Conservation (phyloP, 2,113 vertebrate genomes). For the Myiagra hebetior region DNA sequence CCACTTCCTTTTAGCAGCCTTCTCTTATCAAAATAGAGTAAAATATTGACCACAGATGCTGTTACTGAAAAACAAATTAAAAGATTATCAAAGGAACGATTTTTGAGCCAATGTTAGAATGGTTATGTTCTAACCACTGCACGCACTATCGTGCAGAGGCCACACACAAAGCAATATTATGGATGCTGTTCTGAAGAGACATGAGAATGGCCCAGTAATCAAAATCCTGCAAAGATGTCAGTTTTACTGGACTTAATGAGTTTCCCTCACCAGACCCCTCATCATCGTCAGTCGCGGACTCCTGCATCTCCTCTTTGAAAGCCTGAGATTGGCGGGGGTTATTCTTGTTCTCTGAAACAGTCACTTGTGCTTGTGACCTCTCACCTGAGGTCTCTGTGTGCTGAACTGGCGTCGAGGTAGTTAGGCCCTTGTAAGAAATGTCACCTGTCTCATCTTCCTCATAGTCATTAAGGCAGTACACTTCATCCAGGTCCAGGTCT, state of each 20-base stretch:
- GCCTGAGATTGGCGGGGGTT: slow-evolving; percentile 78
- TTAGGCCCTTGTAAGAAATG: slow-evolving; percentile 80
- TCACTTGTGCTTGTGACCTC: slow-evolving; percentile 79
- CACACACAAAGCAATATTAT: slow-evolving; percentile 68
- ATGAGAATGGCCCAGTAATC: slow-evolving; percentile 75
- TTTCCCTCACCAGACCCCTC: slow-evolving; percentile 95
- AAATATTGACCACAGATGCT: slow-evolving; percentile 12
- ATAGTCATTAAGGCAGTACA: slow-evolving; percentile 93
- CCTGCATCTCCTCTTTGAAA: slow-evolving; percentile 83
- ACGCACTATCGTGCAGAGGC: slow-evolving; percentile 63
- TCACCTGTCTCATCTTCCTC: slow-evolving; percentile 93
- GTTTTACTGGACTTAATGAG: slow-evolving; percentile 78
- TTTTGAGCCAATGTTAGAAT: neutral
- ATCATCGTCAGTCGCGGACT: slow-evolving; percentile 78
- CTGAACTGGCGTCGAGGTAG: slow-evolving; percentile 81
- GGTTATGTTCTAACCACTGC: slow-evolving; percentile 22
- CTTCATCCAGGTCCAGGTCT: slow-evolving; percentile 86
- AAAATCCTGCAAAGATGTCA: slow-evolving; percentile 73
- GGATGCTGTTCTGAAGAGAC: slow-evolving; percentile 73
- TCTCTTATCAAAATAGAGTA: slow-evolving; percentile 62
- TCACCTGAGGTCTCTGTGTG: slow-evolving; percentile 81
- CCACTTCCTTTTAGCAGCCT: slow-evolving; percentile 79
- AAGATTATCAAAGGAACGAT: slow-evolving; percentile 1
- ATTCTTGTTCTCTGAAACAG: slow-evolving; percentile 82
- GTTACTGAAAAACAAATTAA: slow-evolving; percentile 28